Conservation (phyloP, 2,113 vertebrate species). For the Sylvia atricapilla region DNA sequence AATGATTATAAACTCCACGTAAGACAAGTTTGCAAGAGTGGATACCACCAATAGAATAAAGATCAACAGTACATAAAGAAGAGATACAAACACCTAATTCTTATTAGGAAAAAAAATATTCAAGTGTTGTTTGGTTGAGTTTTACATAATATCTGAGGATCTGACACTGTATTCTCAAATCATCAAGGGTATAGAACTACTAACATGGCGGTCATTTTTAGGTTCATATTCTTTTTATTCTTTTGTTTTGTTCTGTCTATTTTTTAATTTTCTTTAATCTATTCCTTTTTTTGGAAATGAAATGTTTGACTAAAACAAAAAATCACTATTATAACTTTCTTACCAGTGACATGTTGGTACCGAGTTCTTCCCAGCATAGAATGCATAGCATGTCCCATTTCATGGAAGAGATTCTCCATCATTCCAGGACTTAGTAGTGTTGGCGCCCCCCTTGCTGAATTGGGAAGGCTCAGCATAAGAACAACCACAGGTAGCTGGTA, state of each 20-base stretch:
- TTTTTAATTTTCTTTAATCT: not conserved
- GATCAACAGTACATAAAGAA: not conserved
- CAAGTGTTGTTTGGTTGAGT: not conserved
- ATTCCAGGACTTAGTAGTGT: slow-evolving; percentile 89
- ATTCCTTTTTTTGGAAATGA: not conserved
- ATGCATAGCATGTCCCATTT: slow-evolving; percentile 99
- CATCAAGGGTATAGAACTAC: not conserved
- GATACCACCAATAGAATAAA: not conserved
- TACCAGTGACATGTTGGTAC: slow-evolving; percentile 96
- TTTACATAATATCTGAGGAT: not conserved
- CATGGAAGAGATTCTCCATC: slow-evolving; percentile 99
- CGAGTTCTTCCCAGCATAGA: slow-evolving; percentile 96
- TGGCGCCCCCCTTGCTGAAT: slow-evolving; percentile 75
- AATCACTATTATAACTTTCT: not conserved
- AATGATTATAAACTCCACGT: not conserved
- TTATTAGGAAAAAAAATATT: not conserved
- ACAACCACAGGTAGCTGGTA: slow-evolving; percentile 97
- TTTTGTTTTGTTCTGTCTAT: not conserved
- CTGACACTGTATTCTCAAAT: not conserved
- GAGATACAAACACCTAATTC: not conserved
- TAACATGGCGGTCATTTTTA: not conserved
- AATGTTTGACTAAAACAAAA: not conserved
- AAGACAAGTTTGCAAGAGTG: not conserved
- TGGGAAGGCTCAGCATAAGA: slow-evolving; percentile 92
- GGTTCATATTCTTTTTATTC: not conserved